These are phyloP conservation scores for Baryphthengus martii DNA, from an alignment of 2,113 vertebrate species.

Conservation along the genomic window DNA sequence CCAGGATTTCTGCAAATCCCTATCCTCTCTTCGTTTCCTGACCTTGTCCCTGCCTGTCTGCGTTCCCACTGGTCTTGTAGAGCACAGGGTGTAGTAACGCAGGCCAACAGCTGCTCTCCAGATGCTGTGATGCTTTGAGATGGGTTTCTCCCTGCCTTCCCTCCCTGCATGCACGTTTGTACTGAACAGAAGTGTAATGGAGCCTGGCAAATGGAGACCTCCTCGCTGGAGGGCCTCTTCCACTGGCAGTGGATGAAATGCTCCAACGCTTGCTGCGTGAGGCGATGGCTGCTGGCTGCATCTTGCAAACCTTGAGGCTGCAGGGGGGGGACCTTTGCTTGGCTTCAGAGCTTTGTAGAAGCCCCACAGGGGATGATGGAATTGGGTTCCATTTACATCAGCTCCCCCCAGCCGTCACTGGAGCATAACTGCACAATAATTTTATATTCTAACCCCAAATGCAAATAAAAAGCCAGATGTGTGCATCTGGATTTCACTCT, in stretches of 20 bases:
- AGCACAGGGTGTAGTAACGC: not conserved
- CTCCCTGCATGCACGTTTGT: not conserved
- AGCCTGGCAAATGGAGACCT: conserved; percentile 10
- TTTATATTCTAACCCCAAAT: not conserved
- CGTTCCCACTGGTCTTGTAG: conserved; percentile 10
- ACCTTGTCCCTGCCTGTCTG: conserved; percentile 25
- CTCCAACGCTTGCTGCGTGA: not conserved
- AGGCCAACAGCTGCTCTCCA: conserved; percentile 55
- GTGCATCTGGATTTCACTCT: not conserved
- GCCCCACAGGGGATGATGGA: not conserved
- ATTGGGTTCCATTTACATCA: not conserved
- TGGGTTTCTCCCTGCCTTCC: not conserved
- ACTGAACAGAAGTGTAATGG: not conserved
- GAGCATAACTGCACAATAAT: not conserved
- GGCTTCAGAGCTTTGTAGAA: not conserved
- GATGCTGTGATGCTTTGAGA: conserved; percentile 33
- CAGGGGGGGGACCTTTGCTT: not conserved
- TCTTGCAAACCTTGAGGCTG: not conserved
- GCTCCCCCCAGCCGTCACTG: not conserved
- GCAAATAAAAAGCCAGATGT: not conserved
- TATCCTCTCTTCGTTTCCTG: conserved; percentile 13
- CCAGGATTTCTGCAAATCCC: conserved; percentile 49
- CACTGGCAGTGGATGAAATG: not conserved
- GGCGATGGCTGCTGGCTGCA: not conserved
- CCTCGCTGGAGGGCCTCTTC: not conserved